Percentiles rank a stretch among this genome's conserved stretches.
Evolutionary conservation across 2,797 vertebrate genomes (phyloP).

Genomic region (Vireo griseus): DNA sequence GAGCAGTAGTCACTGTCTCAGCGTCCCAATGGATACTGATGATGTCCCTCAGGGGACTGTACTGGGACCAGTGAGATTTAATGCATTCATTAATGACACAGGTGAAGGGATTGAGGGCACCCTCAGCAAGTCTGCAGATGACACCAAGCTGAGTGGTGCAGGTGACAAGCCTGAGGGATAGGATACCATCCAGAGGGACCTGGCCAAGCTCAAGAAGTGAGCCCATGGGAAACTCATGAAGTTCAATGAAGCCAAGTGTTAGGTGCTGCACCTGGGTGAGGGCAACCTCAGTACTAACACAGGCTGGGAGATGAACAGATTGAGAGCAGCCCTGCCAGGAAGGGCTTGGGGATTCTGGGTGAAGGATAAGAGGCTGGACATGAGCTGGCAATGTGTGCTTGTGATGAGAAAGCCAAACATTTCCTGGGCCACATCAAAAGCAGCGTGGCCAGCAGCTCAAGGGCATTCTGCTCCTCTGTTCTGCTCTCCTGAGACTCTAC

Average conservation of each 20-base stretch:
- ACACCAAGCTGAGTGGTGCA: neutral
- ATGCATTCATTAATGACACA: neutral
- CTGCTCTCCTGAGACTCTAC: neutral
- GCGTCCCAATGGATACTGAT: neutral
- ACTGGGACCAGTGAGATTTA: neutral
- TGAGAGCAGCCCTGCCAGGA: neutral
- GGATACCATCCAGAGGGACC: neutral
- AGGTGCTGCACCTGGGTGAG: neutral
- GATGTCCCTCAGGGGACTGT: neutral
- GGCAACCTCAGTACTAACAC: neutral
- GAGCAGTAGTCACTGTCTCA: neutral
- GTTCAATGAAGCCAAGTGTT: neutral
- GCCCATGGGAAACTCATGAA: neutral
- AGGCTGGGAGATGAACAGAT: neutral
- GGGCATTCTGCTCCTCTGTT: neutral
- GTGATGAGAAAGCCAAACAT: neutral
- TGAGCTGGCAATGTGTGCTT: neutral
- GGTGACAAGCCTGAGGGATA: neutral
- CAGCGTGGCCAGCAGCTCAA: neutral
- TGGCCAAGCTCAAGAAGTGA: neutral
- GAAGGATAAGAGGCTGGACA: neutral
- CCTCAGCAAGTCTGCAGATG: neutral
- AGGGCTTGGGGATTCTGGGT: too few species aligned
- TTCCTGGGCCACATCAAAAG: neutral
- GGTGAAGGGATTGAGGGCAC: neutral